phyloP scores from a whole-genome alignment of 2,888 invertebrate genomes.

The Chesias legatella region DNA sequence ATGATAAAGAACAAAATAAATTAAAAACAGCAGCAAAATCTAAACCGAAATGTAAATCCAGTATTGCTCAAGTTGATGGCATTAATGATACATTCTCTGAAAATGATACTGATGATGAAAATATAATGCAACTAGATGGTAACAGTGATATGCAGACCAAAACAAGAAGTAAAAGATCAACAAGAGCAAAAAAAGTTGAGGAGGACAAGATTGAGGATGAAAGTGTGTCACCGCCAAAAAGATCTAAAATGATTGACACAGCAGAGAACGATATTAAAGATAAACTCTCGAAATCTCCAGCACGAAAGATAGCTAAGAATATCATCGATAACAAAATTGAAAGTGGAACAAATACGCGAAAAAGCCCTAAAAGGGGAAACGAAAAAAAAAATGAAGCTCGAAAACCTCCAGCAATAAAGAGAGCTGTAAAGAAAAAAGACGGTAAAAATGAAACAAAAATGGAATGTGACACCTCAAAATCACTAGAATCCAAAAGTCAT shows the following conservation, averaged over 20 bases:
- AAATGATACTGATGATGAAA: conserved; percentile 37
- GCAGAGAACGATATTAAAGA: background rate
- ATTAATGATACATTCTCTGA: conserved; percentile 53
- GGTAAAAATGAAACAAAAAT: conserved; percentile 8
- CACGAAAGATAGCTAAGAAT: background rate
- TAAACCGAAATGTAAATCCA: conserved; percentile 37
- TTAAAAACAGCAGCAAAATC: conserved; percentile 19
- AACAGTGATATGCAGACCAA: conserved; percentile 48
- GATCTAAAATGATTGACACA: conserved; percentile 32
- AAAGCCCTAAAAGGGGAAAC: conserved; percentile 14
- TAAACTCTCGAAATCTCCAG: conserved; percentile 1
- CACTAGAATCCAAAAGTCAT: conserved; percentile 9
- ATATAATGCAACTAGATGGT: conserved; percentile 60
- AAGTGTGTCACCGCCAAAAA: conserved; percentile 60
- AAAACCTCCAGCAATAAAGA: background rate
- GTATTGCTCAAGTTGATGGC: conserved; percentile 80
- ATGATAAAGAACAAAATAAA: conserved; percentile 8
- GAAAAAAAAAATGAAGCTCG: conserved; percentile 9
- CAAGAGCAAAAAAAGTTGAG: conserved; percentile 36
- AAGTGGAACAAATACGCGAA: background rate
- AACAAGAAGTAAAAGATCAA: conserved; percentile 41
- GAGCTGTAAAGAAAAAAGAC: conserved; percentile 12
- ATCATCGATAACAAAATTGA: background rate
- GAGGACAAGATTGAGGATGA: conserved; percentile 31
- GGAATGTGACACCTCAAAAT: conserved; percentile 10